Percentiles rank a stretch among this genome's conserved stretches.
These are phyloP conservation scores for Cassiopea xamachana DNA, from an alignment of 30 jellyfish, hydroid and myxozoan species.

Conservation along the genomic window DNA sequence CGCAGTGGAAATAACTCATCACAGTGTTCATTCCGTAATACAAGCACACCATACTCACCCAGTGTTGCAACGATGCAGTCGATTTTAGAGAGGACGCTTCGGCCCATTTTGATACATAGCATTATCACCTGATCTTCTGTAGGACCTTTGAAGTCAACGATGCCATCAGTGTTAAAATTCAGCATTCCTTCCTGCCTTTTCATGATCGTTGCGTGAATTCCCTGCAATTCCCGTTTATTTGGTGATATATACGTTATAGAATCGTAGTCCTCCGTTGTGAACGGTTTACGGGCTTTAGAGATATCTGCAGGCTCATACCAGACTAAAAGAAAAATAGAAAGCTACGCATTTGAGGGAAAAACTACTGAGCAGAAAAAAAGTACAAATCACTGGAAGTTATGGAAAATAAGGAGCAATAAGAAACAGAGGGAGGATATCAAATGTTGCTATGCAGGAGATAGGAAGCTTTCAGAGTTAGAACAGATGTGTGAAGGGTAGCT, in stretches of 20 bases:
- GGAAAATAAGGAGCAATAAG: too few relatives aligned
- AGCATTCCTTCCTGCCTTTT: constrained; percentile 42
- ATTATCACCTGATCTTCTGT: constrained; percentile 43
- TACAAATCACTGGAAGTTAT: too few relatives aligned
- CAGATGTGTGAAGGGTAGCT: too few relatives aligned
- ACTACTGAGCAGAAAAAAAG: too few relatives aligned
- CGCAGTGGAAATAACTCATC: constrained; percentile 25
- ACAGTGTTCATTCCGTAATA: constrained; percentile 35
- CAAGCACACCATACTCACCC: constrained; percentile 82
- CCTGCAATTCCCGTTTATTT: constrained; percentile 68
- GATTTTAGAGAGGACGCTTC: constrained; percentile 27
- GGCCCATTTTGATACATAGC: constrained; percentile 45
- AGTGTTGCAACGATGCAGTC: constrained; percentile 62
- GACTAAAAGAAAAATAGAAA: constrained; percentile 30
- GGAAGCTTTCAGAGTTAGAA: too few relatives aligned
- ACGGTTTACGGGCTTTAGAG: constrained; percentile 78
- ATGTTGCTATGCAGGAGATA: too few relatives aligned
- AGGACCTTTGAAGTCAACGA: constrained; percentile 43
- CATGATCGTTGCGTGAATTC: constrained; percentile 60
- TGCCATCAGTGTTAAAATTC: constrained; percentile 36
- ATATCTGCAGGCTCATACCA: constrained; percentile 92
- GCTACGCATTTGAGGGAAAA: too few relatives aligned
- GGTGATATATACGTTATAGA: constrained; percentile 74
- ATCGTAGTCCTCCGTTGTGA: constrained; percentile 32
- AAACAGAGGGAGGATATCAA: too few relatives aligned